Evolutionary conservation across 2,797 vertebrate species (phyloP), one percentile per base, ranked within the genome.

Genomic region (Hybognathus amarus): DNA sequence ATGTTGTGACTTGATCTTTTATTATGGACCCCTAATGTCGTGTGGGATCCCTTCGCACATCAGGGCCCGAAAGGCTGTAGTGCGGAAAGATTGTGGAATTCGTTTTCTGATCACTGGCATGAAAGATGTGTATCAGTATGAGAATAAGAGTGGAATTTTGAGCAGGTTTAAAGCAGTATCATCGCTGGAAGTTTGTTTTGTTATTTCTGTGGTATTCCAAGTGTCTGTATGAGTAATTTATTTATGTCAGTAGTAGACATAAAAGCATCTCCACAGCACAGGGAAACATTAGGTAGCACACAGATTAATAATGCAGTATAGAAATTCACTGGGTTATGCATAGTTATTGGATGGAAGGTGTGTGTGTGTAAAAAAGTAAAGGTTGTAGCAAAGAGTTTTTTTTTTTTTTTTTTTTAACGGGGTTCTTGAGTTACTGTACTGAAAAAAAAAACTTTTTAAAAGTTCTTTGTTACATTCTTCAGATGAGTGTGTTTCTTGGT

Each of bases 231-330:
- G 18, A 12, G 63, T 61, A 18, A 42, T 69, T 70, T 59, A 61
- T 36, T 36, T 33, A 64, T 73, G 67, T 73, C 38, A 8, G 40
- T 40, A 66, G 40, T 52, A 30, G 75, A 76, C 38, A 59, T 68
- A 71, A 61, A 59, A 59, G 42, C 52, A 56, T 67, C 42, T 24
- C 30, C 54, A 77, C 40, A 36, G 30, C 2, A 4, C 27, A 77
- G 54, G 24, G 36, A 80, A 30, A 85, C 54, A 56, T 63, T 77
- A 79, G 67, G 42, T 63, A 27, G 17, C 20, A 66, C 59, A 63
- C 24, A 63, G 66, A 73, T 71, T 45, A 74, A 80, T 82, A 85
- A 78, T 82, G 66, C 47, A 71, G 13, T 18, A 36, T n/a, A 78
- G 67, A 63, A 40, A 78, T 45, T 42, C 78, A 70, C 27, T 22